Evolutionary conservation across 2,797 vertebrate species (phyloP), one percentile per base, ranked within the genome.

Genomic region (Sparus aurata): DNA sequence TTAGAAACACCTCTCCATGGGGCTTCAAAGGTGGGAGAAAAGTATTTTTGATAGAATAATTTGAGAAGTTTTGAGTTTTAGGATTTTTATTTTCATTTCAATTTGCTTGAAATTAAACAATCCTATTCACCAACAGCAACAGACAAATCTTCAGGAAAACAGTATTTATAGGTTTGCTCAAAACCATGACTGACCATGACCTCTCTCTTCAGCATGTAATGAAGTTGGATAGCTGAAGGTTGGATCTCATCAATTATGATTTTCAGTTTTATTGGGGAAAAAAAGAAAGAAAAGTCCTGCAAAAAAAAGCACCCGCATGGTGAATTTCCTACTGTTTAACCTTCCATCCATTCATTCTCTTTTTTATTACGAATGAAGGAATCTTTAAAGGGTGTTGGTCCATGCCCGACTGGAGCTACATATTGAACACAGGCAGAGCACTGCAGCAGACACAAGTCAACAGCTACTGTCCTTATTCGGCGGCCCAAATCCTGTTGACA

Each of bases 371-470:
- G 20, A 47, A 61, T 65, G 4, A 64, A 17, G 11, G 30, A 59
- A 3, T 60, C 2, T 6, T 66, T 38, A 74, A 63, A 79, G 17
- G 3, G 17, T 41, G 59, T 22, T 12, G 18, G n/a, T 64, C 46
- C 4, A 18, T 38, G 34, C 62, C 3, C 18, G 22, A 66, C 43
- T 50, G 62, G 73, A 69, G 61, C 0, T 5, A 0, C n/a, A 3
- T 74, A 73, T 64, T 23, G 23, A 23, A 64, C 46, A 16, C 20
- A 16, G 11, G 58, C 53, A 16, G 46, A 62, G 75, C 77, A 68
- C 50, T 68, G 71, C 66, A 34, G 77, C 52, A 67, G 66, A 43
- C 53, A 47, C 70, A 77, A 50, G 54, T 85, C 70, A 75, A 49
- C 47, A 54, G 63, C 60, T 50, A 46, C 57, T 25, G 74, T 69